These are phyloP conservation scores for Byasa hedistus DNA, from an alignment of 2,888 invertebrate genomes.

Conservation along the genomic window DNA sequence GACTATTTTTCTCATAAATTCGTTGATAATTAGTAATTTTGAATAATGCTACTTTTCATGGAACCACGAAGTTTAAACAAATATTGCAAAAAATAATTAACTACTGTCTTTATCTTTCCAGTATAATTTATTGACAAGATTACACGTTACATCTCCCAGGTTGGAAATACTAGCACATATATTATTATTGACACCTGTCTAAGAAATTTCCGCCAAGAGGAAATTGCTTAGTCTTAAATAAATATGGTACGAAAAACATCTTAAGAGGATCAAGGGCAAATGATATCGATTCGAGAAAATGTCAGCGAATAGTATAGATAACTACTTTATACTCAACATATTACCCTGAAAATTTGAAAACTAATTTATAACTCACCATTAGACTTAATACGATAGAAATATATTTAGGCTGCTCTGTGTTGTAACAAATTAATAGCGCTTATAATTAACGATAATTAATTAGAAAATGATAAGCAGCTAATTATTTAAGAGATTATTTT, in stretches of 20 bases:
- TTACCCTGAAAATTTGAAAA: background rate
- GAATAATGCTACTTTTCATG: background rate
- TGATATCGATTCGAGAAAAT: background rate
- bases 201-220: conserved; percentile 14
- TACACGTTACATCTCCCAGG: conserved; percentile 8
- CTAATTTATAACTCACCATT: background rate
- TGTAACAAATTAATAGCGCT: too few relatives aligned
- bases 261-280: conserved; percentile 17
- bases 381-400: background rate
- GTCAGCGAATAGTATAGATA: background rate
- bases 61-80: background rate
- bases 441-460: too few relatives aligned
- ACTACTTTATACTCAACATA: background rate
- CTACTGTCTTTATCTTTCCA: conserved; percentile 26
- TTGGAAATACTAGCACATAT: conserved; percentile 22
- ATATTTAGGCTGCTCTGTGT: too few relatives aligned
- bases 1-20: conserved; percentile 36
- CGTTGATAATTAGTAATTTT: background rate
- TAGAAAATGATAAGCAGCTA: too few relatives aligned
- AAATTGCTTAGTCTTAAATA: conserved; percentile 30
- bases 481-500: too few relatives aligned
- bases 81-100: background rate
- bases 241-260: conserved; percentile 15
- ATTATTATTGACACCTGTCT: conserved; percentile 26
- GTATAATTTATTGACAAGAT: conserved; percentile 38